Base-by-base conservation (phyloP, 1,140 invertebrate genomes). In the Drosophila ironensis region DNA sequence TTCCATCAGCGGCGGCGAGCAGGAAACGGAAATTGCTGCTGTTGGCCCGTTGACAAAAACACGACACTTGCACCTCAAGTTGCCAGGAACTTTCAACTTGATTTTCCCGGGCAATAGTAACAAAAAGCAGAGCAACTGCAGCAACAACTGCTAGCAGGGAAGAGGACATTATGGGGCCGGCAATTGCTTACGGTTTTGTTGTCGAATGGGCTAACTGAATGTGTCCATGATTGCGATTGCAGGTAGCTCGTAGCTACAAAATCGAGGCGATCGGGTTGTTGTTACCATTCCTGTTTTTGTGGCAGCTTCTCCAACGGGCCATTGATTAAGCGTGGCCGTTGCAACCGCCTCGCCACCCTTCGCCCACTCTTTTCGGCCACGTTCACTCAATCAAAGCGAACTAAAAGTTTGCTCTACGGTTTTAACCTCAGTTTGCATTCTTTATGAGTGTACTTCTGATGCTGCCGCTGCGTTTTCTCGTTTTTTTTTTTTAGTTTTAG, bases 1-100 rank as follows among this genome's bases (percentile, higher is more conserved):
- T 72, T 71, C 54, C 80, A 84, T 82, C 73, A 84, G 66, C 72
- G 63, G 66, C 72, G 63, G 50, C 59, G 71, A 61, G 74, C 72
- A 86, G 80, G 80, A 84, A 84, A 86, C 80, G 80, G 80, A 84
- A 84, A 84, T 87, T 86, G 80, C 74, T 84, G 66, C 80, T 80
- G 80, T 86, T 84, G 80, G 80, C 66, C 74, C 80, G 75, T 80
- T 86, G 80, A 84, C 81, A 86, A 84, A 80, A 86, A 86, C 80
- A 84, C 80, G 80, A 84, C 80, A 84, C 80, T 84, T 72, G 81
- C 80, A 84, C 81, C 80, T 84, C 74, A 86, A 84, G 80, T 86
- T 84, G 66, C 60, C 64, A 72, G 74, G 56, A 82, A 86, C 73
- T 84, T 86, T 80, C 73, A 84, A 84, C 80, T 84, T 87, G 80